phyloP scores from a whole-genome alignment of 2,113 vertebrate genomes.

The Lophochroa leadbeateri region DNA sequence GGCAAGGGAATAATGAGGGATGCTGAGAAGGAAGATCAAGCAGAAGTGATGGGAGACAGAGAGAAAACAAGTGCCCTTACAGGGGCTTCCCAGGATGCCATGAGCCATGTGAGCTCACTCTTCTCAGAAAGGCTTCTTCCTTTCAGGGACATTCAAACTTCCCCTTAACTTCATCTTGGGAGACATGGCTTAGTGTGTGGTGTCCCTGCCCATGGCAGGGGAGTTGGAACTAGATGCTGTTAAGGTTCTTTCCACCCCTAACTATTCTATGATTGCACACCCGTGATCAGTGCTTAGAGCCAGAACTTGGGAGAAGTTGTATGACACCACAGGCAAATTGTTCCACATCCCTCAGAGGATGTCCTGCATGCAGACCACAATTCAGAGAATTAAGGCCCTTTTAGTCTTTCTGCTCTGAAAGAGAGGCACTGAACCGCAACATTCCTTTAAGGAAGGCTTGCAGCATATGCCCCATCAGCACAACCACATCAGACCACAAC shows the following conservation, averaged over 20 bases:
- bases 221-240: background rate
- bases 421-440: background rate
- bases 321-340: background rate
- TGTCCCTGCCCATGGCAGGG: background rate
- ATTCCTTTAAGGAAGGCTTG: background rate
- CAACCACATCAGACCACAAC: accelerated
- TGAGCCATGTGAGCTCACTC: background rate
- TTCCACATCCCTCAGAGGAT: background rate
- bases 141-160: background rate
- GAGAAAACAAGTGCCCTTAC: background rate
- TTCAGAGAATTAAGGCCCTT: background rate
- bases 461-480: background rate
- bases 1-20: background rate
- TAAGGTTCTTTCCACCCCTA: background rate
- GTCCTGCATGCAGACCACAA: background rate
- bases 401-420: background rate
- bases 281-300: background rate
- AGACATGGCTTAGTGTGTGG: background rate
- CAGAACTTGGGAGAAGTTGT: background rate
- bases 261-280: background rate
- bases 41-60: accelerated
- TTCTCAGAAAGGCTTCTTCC: background rate
- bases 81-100: background rate
- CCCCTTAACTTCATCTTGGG: background rate
- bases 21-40: background rate